Conservation (phyloP, 2,797 vertebrate species). For the Hylomyscus alleni region DNA sequence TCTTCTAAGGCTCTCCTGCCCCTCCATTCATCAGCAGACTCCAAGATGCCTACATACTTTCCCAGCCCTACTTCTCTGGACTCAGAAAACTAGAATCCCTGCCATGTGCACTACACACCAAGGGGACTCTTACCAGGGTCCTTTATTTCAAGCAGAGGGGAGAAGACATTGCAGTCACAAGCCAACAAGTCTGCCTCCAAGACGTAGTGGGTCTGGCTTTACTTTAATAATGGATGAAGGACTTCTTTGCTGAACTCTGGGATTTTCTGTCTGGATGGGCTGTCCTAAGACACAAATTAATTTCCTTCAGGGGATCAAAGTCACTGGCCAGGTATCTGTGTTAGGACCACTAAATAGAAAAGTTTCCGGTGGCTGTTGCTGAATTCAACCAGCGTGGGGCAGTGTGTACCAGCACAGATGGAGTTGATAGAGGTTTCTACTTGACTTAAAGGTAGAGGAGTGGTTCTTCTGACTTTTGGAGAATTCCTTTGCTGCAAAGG, state of each 20-base stretch:
- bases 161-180: background rate
- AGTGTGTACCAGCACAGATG: background rate
- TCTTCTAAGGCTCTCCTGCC: background rate
- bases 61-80: background rate
- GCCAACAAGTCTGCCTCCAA: background rate
- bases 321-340: background rate
- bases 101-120: too few relatives aligned
- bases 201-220: background rate
- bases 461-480: background rate
- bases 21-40: background rate
- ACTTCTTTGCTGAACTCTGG: background rate
- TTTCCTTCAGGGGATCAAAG: background rate
- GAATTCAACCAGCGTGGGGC: conserved; percentile 39
- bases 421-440: background rate
- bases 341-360: accelerated
- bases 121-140: too few relatives aligned
- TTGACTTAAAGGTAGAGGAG: background rate
- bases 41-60: background rate
- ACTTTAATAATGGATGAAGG: background rate
- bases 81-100: background rate
- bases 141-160: background rate
- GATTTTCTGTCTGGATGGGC: background rate
- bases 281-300: background rate
- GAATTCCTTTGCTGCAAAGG: conserved; percentile 31
- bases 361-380: background rate